phyloP scores from a whole-genome alignment of 2,797 vertebrate genomes.

The Silurus aristotelis region DNA sequence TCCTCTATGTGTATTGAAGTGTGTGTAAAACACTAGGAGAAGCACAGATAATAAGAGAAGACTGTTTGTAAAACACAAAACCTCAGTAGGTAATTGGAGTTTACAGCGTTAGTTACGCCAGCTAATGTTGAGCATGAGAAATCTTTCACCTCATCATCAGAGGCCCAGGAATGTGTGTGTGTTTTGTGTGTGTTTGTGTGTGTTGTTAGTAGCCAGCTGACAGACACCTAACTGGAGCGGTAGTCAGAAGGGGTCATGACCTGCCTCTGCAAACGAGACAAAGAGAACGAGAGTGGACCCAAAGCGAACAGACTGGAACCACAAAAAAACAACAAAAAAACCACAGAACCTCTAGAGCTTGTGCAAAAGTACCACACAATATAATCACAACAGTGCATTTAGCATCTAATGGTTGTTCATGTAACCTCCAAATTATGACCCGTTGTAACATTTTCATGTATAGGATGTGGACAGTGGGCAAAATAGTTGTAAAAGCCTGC shows the following conservation, averaged over 20 bases:
- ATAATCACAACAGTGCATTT: not conserved
- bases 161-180: constrained; percentile 29
- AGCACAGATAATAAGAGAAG: constrained; percentile 12
- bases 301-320: constrained; percentile 45
- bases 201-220: constrained; percentile 38
- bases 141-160: constrained; percentile 64
- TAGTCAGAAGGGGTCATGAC: constrained; percentile 47
- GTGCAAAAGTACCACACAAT: not conserved
- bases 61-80: constrained; percentile 39
- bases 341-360: not conserved
- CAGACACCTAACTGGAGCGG: constrained; percentile 23
- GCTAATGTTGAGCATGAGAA: constrained; percentile 56
- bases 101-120: constrained; percentile 32
- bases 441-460: too few species aligned
- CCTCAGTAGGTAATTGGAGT: constrained; percentile 45
- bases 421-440: not conserved
- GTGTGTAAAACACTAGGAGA: constrained; percentile 13
- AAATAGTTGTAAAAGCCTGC: too few species aligned
- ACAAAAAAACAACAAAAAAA: not conserved
- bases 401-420: not conserved
- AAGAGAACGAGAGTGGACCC: not conserved
- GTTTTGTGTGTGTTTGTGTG: constrained; percentile 20
- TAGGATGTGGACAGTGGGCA: too few species aligned
- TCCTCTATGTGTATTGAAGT: not conserved
- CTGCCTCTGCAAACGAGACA: constrained; percentile 40